Evolutionary conservation across 2,113 vertebrate genomes (phyloP).

Genomic region (Xenotilapia longispinis): DNA sequence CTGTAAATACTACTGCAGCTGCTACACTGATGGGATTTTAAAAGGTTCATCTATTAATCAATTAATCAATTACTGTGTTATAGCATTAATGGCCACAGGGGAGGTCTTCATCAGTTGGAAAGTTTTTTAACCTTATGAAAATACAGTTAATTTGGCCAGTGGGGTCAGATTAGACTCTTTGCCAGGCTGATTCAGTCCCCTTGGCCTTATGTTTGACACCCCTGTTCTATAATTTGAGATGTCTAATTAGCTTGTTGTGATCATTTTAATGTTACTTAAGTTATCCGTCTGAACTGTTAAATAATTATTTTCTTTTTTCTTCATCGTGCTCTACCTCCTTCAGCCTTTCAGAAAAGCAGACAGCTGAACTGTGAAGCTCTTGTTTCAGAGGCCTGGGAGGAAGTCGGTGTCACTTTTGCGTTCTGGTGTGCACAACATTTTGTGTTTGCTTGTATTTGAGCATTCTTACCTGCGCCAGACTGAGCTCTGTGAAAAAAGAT

Average conservation of each 20-base stretch:
- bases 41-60: neutral
- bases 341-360: neutral
- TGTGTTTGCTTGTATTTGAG: neutral
- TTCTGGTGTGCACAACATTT: neutral
- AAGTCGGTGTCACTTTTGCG: neutral
- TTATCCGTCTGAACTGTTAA: neutral
- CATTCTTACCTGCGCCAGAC: slow-evolving; percentile 63
- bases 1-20: no score
- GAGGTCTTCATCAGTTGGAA: neutral
- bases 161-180: neutral
- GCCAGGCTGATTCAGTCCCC: accelerated
- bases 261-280: neutral
- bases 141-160: neutral
- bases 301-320: neutral
- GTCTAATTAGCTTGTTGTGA: neutral
- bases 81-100: neutral
- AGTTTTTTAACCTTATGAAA: neutral
- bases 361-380: accelerated
- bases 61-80: neutral
- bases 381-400: neutral
- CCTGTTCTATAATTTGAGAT: neutral
- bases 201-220: neutral
- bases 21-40: neutral
- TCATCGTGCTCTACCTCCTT: neutral
- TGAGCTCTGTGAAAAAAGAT: slow-evolving; percentile 71